Evolutionary conservation across 1,140 invertebrate genomes (phyloP).

Genomic region (Pogonomyrmex barbatus): DNA sequence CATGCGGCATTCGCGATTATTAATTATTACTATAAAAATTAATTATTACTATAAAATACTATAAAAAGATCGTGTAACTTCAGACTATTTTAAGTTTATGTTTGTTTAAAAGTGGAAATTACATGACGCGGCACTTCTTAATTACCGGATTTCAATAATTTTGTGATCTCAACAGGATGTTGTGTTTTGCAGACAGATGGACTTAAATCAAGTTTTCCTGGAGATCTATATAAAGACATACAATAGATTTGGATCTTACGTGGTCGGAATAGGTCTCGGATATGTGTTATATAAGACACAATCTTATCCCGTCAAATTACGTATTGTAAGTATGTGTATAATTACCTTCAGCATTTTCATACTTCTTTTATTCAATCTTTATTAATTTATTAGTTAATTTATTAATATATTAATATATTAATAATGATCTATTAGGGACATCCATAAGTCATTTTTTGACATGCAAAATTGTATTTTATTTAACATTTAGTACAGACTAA

Average conservation of each 20-base stretch:
- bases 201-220: constrained; percentile 76
- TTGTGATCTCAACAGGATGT: constrained; percentile 11
- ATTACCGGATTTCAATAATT: constrained; percentile 34
- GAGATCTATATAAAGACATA: constrained; percentile 81
- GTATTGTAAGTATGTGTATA: constrained; percentile 69
- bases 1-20: neutral
- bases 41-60: neutral
- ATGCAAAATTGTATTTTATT: too few relatives aligned
- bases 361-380: neutral
- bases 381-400: too few relatives aligned
- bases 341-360: neutral
- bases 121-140: neutral
- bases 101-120: neutral
- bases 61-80: neutral
- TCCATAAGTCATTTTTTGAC: too few relatives aligned
- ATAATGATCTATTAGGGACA: too few relatives aligned
- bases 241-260: constrained; percentile 81
- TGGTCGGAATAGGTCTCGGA: constrained; percentile 84
- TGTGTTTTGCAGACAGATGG: constrained; percentile 63
- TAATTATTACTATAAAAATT: constrained; percentile 11
- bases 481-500: too few relatives aligned
- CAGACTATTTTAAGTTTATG: neutral
- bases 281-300: constrained; percentile 77
- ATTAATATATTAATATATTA: too few relatives aligned
- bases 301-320: constrained; percentile 70